A percentile compares a stretch with the other conserved stretches of the same genome.
Conservation (phyloP, 2,797 vertebrate species). For the Bovichtus variegatus region DNA sequence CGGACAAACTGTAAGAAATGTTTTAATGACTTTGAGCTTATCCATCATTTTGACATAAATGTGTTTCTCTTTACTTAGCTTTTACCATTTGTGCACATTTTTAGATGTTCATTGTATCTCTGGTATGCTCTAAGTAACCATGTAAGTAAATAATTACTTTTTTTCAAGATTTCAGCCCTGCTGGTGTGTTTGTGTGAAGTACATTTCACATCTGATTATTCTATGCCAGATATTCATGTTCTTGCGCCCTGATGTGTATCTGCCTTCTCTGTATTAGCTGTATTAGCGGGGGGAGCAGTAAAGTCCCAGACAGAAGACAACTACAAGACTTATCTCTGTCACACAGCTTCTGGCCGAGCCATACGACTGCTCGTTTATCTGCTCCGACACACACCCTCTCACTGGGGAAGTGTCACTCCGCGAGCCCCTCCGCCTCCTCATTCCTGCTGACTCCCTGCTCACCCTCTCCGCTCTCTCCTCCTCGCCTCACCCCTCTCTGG, state of each 20-base stretch:
- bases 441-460: constrained; percentile 70
- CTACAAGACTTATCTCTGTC: constrained; percentile 77
- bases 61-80: background rate
- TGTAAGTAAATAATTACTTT: background rate
- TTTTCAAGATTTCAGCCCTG: background rate
- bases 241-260: constrained; percentile 53
- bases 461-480: constrained; percentile 46
- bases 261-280: constrained; percentile 48
- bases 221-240: constrained; percentile 30
- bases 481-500: constrained; percentile 54
- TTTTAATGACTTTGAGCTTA: background rate
- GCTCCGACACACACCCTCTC: constrained; percentile 73
- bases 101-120: background rate
- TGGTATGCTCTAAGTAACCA: background rate
- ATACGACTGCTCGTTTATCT: constrained; percentile 75
- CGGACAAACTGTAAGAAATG: background rate
- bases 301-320: constrained; percentile 58
- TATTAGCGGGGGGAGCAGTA: constrained; percentile 27
- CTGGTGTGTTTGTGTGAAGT: constrained; percentile 1
- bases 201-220: constrained; percentile 36
- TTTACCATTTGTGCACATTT: background rate
- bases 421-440: constrained; percentile 51
- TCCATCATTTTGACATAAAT: background rate
- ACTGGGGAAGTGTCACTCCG: constrained; percentile 71
- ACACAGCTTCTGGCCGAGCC: constrained; percentile 71